Percentiles rank a stretch among this genome's conserved stretches.
phyloP scores from a whole-genome alignment of 2,797 vertebrate genomes.

The Xenopus petersii region DNA sequence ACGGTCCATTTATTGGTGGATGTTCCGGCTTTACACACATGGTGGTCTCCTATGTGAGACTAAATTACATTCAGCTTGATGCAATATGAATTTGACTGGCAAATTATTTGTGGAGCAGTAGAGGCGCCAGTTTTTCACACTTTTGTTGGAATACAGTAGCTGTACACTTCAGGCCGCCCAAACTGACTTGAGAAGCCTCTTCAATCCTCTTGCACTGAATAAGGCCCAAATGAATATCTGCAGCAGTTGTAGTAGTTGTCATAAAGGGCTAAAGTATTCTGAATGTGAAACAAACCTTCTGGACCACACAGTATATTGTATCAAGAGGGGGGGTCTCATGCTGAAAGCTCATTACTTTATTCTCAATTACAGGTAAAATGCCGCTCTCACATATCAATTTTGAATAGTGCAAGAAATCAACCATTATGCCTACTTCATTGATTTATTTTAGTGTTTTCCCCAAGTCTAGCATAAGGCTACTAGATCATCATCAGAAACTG shows the following conservation, averaged over 20 bases:
- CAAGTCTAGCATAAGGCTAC: no score
- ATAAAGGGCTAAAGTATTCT: no score
- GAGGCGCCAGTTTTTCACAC: constrained; percentile 14
- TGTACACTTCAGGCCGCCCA: constrained; percentile 11
- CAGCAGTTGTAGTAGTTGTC: no score
- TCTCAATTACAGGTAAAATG: not conserved
- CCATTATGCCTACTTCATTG: no score
- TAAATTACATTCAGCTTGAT: not conserved
- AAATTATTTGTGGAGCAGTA: constrained; percentile 5
- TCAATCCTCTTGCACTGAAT: not conserved
- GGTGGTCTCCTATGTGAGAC: constrained; percentile 21
- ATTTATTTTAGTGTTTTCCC: no score
- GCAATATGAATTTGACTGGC: constrained; percentile 1
- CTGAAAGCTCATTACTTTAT: no score
- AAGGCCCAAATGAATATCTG: not conserved
- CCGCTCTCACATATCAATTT: no score
- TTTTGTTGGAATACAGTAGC: constrained; percentile 8
- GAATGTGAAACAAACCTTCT: not conserved
- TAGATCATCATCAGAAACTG: no score
- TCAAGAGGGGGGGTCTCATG: not conserved
- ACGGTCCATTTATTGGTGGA: not conserved
- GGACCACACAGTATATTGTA: not conserved
- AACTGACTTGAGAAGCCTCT: not conserved
- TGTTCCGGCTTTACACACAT: not conserved
- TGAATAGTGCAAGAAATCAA: no score